Conservation (phyloP, 2,797 vertebrate species). For the Esox lucius region DNA sequence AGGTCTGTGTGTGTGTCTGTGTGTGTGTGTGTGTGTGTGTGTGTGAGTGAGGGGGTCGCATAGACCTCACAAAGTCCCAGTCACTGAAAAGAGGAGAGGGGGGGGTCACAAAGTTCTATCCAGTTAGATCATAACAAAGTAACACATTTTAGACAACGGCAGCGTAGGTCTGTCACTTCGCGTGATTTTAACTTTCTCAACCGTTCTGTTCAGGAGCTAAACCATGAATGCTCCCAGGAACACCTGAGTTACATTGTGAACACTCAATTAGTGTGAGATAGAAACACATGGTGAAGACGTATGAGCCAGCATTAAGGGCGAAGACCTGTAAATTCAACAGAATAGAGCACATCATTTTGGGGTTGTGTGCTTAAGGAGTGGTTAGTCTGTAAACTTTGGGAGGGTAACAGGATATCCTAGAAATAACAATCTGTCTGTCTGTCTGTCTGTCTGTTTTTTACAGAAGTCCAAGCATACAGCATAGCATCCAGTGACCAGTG, state of each 20-base stretch:
- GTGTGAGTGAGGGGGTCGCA: no score
- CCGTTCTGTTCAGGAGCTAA: neutral
- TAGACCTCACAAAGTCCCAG: neutral
- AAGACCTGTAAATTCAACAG: neutral
- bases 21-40: no score
- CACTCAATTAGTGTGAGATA: neutral
- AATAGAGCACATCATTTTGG: conserved; percentile 8
- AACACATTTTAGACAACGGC: neutral
- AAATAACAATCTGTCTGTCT: neutral
- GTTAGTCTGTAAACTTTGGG: neutral
- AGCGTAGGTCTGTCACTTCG: neutral
- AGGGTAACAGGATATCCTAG: neutral
- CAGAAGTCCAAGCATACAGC: neutral
- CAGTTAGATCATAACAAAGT: neutral
- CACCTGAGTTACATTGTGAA: neutral
- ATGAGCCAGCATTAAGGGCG: neutral
- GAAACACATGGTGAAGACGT: neutral
- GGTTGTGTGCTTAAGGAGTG: neutral
- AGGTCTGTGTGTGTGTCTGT: neutral
- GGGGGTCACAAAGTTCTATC: neutral
- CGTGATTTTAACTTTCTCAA: neutral
- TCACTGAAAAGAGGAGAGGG: neutral
- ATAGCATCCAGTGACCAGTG: neutral
- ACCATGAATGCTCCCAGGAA: neutral
- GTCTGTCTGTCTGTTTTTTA: neutral